These are phyloP conservation scores for Psophia crepitans DNA, from an alignment of 2,113 vertebrate species.

Conservation along the genomic window DNA sequence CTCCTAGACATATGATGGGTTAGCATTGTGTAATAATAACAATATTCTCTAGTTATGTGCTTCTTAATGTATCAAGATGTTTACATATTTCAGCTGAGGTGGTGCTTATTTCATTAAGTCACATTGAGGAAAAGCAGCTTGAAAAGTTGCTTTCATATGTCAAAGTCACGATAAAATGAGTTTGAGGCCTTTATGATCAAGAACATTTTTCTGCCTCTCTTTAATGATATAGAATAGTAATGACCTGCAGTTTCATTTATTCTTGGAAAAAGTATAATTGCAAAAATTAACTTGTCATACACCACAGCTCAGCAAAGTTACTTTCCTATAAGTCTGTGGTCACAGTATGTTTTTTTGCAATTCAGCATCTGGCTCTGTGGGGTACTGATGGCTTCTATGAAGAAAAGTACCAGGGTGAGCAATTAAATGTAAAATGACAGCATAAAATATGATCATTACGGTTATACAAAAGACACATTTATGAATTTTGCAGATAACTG, in stretches of 20 bases:
- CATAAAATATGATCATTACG: constrained; percentile 91
- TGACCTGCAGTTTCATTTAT: constrained; percentile 80
- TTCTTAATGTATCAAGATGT: constrained; percentile 38
- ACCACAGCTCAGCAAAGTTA: constrained; percentile 81
- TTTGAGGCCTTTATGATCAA: constrained; percentile 71
- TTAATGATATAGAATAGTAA: constrained; percentile 74
- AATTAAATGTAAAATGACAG: constrained; percentile 87
- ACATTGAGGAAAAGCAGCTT: constrained; percentile 45
- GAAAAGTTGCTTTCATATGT: constrained; percentile 71
- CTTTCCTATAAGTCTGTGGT: constrained; percentile 79
- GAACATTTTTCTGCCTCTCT: constrained; percentile 66
- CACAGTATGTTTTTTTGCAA: constrained; percentile 84
- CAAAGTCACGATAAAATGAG: constrained; percentile 66
- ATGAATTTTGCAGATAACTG: constrained; percentile 92
- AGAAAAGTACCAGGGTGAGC: constrained; percentile 82
- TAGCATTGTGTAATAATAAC: constrained; percentile 28
- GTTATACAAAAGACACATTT: constrained; percentile 90
- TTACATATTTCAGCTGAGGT: constrained; percentile 63
- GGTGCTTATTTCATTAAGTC: constrained; percentile 66
- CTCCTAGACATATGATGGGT: background rate
- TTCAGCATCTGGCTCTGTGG: constrained; percentile 86
- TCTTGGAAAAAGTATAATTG: constrained; percentile 83
- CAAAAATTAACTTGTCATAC: constrained; percentile 86
- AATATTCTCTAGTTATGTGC: constrained; percentile 7
- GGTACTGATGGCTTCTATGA: constrained; percentile 85